Base-by-base conservation (phyloP, 2,888 invertebrate genomes). In the Dasysyrphus albostriatus region DNA sequence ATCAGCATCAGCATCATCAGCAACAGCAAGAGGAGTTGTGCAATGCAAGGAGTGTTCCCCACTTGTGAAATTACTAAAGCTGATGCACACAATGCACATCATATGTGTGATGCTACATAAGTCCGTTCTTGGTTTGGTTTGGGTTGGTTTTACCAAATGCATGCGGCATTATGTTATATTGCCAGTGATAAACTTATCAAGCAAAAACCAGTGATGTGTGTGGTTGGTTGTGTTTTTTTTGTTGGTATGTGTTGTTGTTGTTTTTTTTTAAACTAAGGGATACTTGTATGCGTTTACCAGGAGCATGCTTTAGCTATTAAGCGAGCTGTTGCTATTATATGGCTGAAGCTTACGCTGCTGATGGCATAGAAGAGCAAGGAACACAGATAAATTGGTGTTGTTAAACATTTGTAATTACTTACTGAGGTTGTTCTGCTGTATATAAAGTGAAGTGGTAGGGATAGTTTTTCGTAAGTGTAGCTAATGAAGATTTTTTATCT, bases 111-210 rank as follows among this genome's bases (percentile, higher is more conserved):
- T 39, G 9, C 16, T 32, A n/a, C 16, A 16, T 16, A 37, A 54
- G 51, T 69, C 67, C 61, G 58, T 70, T 51, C 47, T 61, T 56
- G 37, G 34, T 51, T 44, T 39, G n/a, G 37, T n/a, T 59, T 16
- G 8, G 29, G 54, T 59, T 10, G 70, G 42, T 59, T 59, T 16
- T 34, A 54, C 51, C 19, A 54, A 61, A 69, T 78, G 78, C 67
- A 81, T 72, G 56, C 73, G 54, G 72, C 74, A 58, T 74, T 70
- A 78, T 74, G 73, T 47, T 82, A 73, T 73, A 74, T 70, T 77
- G 77, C 69, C 54, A 61, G 77, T 74, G 85, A 82, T 85, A 85
- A 85, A 85, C 77, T 82, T 82, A 85, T 85, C 82, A 78, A 78
- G 69, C 82, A 58, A 34, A 70, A 85, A 54, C 73, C 82, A 74